These are phyloP conservation scores for Syrphus vitripennis DNA, from an alignment of 2,888 invertebrate genomes.

Conservation along the genomic window DNA sequence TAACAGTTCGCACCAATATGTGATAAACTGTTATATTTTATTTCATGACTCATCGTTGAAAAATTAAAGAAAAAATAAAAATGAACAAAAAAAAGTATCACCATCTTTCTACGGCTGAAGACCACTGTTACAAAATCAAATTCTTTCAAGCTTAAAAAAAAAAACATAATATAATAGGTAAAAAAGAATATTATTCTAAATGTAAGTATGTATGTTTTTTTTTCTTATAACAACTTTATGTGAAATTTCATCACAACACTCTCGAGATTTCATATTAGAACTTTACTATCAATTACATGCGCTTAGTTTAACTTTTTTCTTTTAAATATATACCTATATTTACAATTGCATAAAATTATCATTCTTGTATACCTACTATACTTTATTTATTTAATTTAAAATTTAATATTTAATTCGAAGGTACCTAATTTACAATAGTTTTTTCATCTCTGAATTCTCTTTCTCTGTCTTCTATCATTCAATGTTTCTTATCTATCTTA, in stretches of 20 bases:
- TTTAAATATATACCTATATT: slow-evolving; percentile 47
- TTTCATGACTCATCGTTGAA: too few relatives aligned
- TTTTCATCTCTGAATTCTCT: slow-evolving; percentile 48
- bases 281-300: slow-evolving; percentile 68
- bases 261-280: slow-evolving; percentile 78
- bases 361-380: slow-evolving; percentile 46
- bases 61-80: too few relatives aligned
- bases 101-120: neutral
- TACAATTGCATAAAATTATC: slow-evolving; percentile 56
- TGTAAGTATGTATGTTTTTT: slow-evolving; percentile 32
- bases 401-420: slow-evolving; percentile 74
- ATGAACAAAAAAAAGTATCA: neutral
- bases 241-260: slow-evolving; percentile 79
- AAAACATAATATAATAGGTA: too few relatives aligned
- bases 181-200: slow-evolving; percentile 17
- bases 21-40: too few relatives aligned
- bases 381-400: slow-evolving; percentile 35
- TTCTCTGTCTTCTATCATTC: slow-evolving; percentile 36
- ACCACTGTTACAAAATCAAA: neutral
- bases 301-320: slow-evolving; percentile 57
- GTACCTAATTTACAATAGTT: slow-evolving; percentile 81
- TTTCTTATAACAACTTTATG: slow-evolving; percentile 62
- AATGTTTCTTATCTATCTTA: slow-evolving; percentile 37
- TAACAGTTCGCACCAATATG: too few relatives aligned
- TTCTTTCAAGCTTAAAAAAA: neutral